Evolutionary conservation across 2,888 invertebrate species (phyloP), one percentile per base, ranked within the genome.

Genomic region (Meiosimyza platycephala): DNA sequence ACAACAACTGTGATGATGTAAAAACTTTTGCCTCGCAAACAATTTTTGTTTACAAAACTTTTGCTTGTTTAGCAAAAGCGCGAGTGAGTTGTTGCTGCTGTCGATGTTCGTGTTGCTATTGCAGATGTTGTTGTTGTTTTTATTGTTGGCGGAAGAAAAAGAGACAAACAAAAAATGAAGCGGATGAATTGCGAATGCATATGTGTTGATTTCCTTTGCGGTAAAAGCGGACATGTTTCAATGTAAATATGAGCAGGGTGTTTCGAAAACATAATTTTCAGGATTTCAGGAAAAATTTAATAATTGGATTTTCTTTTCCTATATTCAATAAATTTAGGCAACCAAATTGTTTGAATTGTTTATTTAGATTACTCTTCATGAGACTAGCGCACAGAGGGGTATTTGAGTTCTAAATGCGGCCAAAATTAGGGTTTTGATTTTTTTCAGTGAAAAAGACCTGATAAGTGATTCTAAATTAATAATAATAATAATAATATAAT

Each of bases 1-100:
- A 54, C 52, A 52, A 60, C 63, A 74, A 55, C 63, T n/a, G 81
- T 80, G 81, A 82, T 82, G 83, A 82, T 83, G 83, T 82, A 83
- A 83, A 82, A 82, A 82, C 76, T 82, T 82, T 77, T 76, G 65
- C 79, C 75, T 75, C 78, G 80, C 81, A 80, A 83, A 75, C 79
- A 80, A 81, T 83, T 82, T 83, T 82, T 83, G 82, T 82, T 81
- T 82, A 81, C 82, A 78, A 73, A 83, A 82, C 80, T 82, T 82
- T 82, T 78, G 76, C 82, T 81, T 82, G 82, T 81, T 81, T 67
- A 55, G 74, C 74, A 75, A 74, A 55, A 59, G 63, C 75, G 62
- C 54, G 63, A 62, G 69, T 69, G 60, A 69, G 69, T 62, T 73
- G 74, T 74, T 73, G 75, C 76, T 74, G 55, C 4, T 57, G 81